Evolutionary conservation across 2,113 vertebrate species (phyloP), one percentile per base, ranked within the genome.

Genomic region (Grallaria varia): DNA sequence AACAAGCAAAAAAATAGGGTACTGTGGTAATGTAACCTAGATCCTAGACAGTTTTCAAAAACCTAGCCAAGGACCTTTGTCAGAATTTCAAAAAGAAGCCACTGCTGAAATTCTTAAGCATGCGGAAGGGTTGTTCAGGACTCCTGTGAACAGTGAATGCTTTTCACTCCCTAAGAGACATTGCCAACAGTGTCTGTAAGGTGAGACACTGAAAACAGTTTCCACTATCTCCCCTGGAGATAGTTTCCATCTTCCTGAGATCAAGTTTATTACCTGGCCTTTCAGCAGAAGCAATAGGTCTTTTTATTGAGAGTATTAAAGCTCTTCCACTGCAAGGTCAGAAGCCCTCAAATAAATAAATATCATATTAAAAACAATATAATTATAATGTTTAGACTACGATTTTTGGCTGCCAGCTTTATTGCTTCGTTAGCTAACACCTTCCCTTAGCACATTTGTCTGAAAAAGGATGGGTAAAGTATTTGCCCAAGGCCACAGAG

Each of bases 91-190:
- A 92, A 95, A 81, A 73, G 73, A 93, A 93, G 93, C 83, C 37
- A 21, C 89, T 89, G 56, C 64, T 87, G 91, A 95, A 95, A 95
- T 95, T 96, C 94, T 92, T 95, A 53, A 67, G 91, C 76, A 64
- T 2, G 13, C 23, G 2, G 62, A 93, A 91, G 76, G 83, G 95
- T 89, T 96, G 95, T 87, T 95, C 80, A 44, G 93, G 73, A 37
- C 19, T 87, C 42, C 72, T 72, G 64, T 60, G 59, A 93, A 67
- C 31, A 84, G 60, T 17, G 7, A 80, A 59, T 13, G 44, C 44
- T 92, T 90, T 94, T 90, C 64, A 12, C 33, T 49, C 40, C 52
- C 5, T 23, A 13, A 85, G 50, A 68, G 42, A 62, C 53, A 50
- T 0, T 45, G 55, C 64, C 4, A 1, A 40, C 40, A 67, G 23